These are phyloP conservation scores for Noctua janthe DNA, from an alignment of 2,888 invertebrate genomes.

Conservation along the genomic window DNA sequence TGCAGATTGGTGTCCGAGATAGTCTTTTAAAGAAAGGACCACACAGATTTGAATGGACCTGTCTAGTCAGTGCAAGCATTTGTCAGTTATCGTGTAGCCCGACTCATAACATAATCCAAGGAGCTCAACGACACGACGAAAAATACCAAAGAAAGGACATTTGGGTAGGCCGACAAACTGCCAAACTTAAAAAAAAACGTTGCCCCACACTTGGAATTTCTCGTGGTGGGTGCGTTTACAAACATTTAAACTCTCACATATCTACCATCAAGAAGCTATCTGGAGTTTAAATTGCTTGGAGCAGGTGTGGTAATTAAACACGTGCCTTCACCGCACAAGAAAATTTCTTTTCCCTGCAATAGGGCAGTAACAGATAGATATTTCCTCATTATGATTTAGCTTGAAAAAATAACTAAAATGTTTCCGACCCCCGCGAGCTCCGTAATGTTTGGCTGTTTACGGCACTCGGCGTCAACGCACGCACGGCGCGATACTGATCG, in stretches of 20 bases:
- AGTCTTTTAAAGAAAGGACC: too few relatives aligned
- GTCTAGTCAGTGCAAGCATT: too few relatives aligned
- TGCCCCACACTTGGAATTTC: neutral
- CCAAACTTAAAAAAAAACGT: neutral
- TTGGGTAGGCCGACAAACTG: too few relatives aligned
- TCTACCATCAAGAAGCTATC: neutral
- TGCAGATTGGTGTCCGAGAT: too few relatives aligned
- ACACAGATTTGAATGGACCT: too few relatives aligned
- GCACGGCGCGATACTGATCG: constrained; percentile 75
- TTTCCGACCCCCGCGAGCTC: constrained; percentile 68
- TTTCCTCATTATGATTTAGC: neutral
- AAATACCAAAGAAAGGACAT: too few relatives aligned
- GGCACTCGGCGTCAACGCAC: constrained; percentile 73
- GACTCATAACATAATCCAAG: too few relatives aligned
- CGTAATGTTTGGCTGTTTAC: constrained; percentile 83
- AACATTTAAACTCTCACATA: neutral
- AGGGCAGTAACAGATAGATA: neutral
- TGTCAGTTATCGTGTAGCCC: too few relatives aligned
- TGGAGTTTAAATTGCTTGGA: neutral
- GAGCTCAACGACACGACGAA: too few relatives aligned
- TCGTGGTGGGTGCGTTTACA: neutral
- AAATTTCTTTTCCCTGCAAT: neutral
- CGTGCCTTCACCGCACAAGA: neutral
- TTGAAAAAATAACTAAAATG: constrained; percentile 45
- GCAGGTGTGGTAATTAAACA: neutral